These are phyloP conservation scores for Teinopalpus imperialis DNA, from an alignment of 2,888 invertebrate genomes.

Conservation along the genomic window DNA sequence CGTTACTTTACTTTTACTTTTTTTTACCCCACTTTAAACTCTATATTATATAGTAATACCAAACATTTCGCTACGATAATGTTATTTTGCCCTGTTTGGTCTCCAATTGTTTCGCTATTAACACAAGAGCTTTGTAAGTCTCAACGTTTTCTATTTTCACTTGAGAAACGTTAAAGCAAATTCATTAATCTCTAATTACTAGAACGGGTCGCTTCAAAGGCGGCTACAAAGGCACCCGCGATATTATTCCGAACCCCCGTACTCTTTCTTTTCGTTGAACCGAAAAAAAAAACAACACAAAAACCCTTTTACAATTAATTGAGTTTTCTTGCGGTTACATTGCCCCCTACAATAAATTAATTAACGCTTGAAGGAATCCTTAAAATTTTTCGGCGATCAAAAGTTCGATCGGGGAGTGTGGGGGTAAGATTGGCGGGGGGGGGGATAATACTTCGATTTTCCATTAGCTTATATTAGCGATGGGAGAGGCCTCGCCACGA, in stretches of 20 bases:
- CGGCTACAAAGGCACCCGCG: slow-evolving; percentile 37
- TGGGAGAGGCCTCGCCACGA: slow-evolving; percentile 67
- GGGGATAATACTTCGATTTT: slow-evolving; percentile 79
- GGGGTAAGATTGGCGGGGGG: slow-evolving; percentile 44
- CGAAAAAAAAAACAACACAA: slow-evolving; percentile 74
- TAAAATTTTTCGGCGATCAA: slow-evolving; percentile 79
- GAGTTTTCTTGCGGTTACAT: slow-evolving; percentile 81
- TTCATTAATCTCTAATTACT: slow-evolving; percentile 75
- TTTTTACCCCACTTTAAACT: too few relatives aligned
- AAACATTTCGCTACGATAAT: too few relatives aligned
- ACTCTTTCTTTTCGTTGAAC: slow-evolving; percentile 43
- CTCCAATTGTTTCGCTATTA: slow-evolving; percentile 20
- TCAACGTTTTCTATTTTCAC: slow-evolving; percentile 34
- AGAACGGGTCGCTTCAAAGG: slow-evolving; percentile 64
- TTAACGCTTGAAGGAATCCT: slow-evolving; percentile 79
- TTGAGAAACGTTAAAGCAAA: slow-evolving; percentile 46
- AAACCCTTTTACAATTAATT: slow-evolving; percentile 83
- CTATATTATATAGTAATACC: too few relatives aligned
- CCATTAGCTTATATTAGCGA: slow-evolving; percentile 78
- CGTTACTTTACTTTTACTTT: too few relatives aligned
- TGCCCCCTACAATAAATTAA: slow-evolving; percentile 79
- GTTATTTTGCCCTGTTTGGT: too few relatives aligned
- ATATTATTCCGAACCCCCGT: slow-evolving; percentile 57
- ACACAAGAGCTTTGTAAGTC: slow-evolving; percentile 30
- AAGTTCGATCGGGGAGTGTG: slow-evolving; percentile 61